Evolutionary conservation across 2,888 invertebrate genomes (phyloP).

Genomic region (Panorpa germanica): DNA sequence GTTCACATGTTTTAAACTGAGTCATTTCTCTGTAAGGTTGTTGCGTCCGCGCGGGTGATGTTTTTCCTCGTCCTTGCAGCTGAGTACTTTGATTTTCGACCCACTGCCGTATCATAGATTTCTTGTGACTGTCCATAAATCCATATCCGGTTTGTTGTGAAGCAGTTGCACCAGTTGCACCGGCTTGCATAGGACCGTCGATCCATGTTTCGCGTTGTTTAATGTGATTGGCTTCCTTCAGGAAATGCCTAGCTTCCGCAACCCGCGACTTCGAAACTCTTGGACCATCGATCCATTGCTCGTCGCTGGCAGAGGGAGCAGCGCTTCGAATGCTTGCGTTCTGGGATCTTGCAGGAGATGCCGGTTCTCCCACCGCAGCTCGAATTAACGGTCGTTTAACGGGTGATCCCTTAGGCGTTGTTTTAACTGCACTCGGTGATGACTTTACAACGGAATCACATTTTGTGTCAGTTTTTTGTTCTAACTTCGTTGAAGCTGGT

Average conservation of each 20-base stretch:
- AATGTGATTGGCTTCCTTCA: slow-evolving; percentile 54
- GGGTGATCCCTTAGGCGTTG: slow-evolving; percentile 32
- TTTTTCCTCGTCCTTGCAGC: slow-evolving; percentile 47
- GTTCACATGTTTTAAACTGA: slow-evolving; percentile 39
- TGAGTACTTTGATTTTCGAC: slow-evolving; percentile 79
- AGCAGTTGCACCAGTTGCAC: slow-evolving; percentile 15
- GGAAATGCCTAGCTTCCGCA: slow-evolving; percentile 61
- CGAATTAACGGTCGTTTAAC: slow-evolving; percentile 21
- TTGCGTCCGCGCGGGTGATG: slow-evolving; percentile 31
- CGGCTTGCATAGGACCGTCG: slow-evolving; percentile 73
- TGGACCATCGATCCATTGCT: slow-evolving; percentile 95
- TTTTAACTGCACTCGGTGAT: slow-evolving; percentile 22
- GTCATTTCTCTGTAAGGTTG: slow-evolving; percentile 34
- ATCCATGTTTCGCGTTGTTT: slow-evolving; percentile 88
- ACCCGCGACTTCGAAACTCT: slow-evolving; percentile 68
- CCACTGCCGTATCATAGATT: slow-evolving; percentile 86
- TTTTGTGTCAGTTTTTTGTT: too few relatives aligned
- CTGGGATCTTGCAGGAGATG: slow-evolving; percentile 19
- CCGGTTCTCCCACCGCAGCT: slow-evolving; percentile 21
- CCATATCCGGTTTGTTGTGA: slow-evolving; percentile 48
- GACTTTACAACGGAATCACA: too few relatives aligned
- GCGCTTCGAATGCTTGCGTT: slow-evolving; percentile 20
- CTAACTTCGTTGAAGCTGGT: slow-evolving; percentile 15
- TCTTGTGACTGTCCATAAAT: slow-evolving; percentile 84
- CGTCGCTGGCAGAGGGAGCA: slow-evolving; percentile 51